Conservation (phyloP, 1,140 invertebrate genomes). For the Campodea augens region DNA sequence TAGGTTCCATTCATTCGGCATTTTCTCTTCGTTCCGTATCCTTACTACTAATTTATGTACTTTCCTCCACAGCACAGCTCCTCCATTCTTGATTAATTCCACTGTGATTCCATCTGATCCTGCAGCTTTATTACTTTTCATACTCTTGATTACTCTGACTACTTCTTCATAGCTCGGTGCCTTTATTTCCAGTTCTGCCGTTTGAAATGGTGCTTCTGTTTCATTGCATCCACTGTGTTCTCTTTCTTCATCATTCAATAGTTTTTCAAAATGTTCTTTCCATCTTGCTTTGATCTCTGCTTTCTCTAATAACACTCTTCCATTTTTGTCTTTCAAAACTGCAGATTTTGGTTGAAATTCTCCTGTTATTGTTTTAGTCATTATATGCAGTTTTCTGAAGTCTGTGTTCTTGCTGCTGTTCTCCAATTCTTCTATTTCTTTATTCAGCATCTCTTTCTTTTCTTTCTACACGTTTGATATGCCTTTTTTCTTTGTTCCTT, state of each 20-base stretch:
- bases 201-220: not conserved
- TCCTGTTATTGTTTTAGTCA: not conserved
- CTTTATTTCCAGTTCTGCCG: not conserved
- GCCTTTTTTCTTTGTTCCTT: not conserved
- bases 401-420: too few species aligned
- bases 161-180: not conserved
- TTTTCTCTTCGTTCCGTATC: not conserved
- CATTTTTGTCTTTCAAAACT: not conserved
- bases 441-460: not conserved
- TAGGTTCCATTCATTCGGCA: not conserved
- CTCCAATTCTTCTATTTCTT: constrained; percentile 1
- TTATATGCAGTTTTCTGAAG: not conserved
- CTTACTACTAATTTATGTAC: not conserved
- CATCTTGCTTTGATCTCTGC: too few species aligned
- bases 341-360: not conserved
- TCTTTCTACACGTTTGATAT: not conserved
- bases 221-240: not conserved
- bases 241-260: not conserved
- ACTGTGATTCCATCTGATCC: not conserved
- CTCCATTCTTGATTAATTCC: not conserved
- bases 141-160: not conserved
- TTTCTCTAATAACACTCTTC: not conserved
- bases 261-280: too few species aligned
- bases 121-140: not conserved
- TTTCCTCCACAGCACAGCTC: not conserved